Evolutionary conservation across 2,888 invertebrate species (phyloP).

Genomic region (Campoplex nolae): DNA sequence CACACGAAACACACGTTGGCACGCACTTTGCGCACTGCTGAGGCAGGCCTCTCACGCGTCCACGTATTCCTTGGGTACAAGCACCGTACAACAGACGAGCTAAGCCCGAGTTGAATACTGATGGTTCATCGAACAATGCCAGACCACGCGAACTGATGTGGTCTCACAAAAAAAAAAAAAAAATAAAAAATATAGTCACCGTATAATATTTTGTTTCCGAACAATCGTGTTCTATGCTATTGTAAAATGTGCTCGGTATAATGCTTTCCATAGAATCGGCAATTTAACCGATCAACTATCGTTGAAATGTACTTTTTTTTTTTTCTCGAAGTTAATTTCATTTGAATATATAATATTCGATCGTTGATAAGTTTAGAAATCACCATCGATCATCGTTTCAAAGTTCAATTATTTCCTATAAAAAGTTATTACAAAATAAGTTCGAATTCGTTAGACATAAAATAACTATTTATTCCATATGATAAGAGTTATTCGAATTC

Average conservation of each 20-base stretch:
- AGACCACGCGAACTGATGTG: slow-evolving; percentile 55
- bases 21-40: slow-evolving; percentile 75
- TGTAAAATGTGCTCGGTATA: background rate
- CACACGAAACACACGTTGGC: slow-evolving; percentile 71
- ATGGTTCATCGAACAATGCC: slow-evolving; percentile 66
- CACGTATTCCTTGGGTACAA: slow-evolving; percentile 78
- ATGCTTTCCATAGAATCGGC: background rate
- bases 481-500: background rate
- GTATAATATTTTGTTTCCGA: slow-evolving; percentile 34
- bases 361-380: background rate
- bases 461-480: background rate
- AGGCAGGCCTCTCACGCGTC: slow-evolving; percentile 78
- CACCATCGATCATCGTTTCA: background rate
- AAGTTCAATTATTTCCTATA: background rate
- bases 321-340: background rate
- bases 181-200: background rate
- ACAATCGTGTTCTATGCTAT: slow-evolving; percentile 3
- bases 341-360: background rate
- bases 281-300: background rate
- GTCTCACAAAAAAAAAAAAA: slow-evolving; percentile 30
- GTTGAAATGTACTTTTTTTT: background rate
- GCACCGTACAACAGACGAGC: slow-evolving; percentile 77
- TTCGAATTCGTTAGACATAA: background rate
- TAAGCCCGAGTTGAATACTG: slow-evolving; percentile 73
- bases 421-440: background rate